Conservation (phyloP, 1,140 invertebrate species). For the Battus philenor region DNA sequence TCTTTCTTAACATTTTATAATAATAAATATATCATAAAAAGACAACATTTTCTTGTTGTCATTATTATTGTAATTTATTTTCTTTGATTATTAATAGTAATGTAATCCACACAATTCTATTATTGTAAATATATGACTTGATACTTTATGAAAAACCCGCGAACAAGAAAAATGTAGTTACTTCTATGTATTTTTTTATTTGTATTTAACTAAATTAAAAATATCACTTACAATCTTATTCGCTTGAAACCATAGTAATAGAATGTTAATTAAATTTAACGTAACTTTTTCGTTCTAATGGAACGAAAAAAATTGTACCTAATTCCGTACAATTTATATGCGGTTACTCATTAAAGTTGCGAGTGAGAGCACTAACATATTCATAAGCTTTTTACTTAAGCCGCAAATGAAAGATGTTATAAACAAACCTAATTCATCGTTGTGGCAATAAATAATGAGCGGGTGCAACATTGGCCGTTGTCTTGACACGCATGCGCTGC, state of each 20-base stretch:
- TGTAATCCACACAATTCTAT: no score
- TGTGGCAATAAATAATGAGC: slow-evolving; percentile 58
- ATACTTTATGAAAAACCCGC: no score
- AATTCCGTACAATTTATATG: slow-evolving; percentile 20
- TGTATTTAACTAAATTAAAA: neutral
- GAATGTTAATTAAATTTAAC: no score
- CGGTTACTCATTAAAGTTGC: slow-evolving; percentile 18
- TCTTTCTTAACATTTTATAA: no score
- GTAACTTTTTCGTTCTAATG: neutral
- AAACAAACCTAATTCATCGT: slow-evolving; percentile 64
- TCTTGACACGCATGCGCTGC: slow-evolving; percentile 55
- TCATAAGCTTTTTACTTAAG: slow-evolving; percentile 57
- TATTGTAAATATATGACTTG: no score
- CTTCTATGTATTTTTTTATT: neutral
- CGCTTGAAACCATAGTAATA: no score
- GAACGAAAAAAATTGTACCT: neutral
- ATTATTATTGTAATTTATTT: no score
- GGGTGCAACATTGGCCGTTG: slow-evolving; percentile 59
- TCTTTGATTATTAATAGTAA: no score
- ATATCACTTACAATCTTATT: no score
- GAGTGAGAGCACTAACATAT: slow-evolving; percentile 41
- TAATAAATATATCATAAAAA: no score
- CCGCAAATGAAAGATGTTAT: slow-evolving; percentile 59
- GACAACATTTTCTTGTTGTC: no score
- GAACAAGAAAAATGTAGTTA: no score